Conservation (phyloP, 1,140 invertebrate species). For the Platyscapa corneri region DNA sequence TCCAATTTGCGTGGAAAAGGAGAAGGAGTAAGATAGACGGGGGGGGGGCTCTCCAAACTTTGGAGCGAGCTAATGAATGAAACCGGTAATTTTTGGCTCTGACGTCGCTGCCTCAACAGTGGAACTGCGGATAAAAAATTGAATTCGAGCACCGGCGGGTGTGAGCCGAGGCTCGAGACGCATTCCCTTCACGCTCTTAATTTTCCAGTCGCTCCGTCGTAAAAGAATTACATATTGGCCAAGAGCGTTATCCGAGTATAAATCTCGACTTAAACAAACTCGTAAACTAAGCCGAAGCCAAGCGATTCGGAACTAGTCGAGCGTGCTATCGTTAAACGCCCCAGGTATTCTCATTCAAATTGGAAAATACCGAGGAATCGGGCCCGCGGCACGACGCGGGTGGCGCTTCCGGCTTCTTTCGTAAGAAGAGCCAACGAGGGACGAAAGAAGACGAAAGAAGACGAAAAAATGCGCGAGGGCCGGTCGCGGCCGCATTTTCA, state of each 20-base stretch:
- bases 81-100: too few species aligned
- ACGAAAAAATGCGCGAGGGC: neutral
- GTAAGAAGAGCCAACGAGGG: too few species aligned
- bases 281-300: neutral
- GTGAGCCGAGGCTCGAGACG: neutral
- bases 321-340: neutral
- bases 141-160: neutral
- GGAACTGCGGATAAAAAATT: neutral
- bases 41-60: too few species aligned
- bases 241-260: neutral
- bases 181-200: neutral
- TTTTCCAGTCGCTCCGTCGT: neutral
- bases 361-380: too few species aligned
- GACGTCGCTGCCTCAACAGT: neutral
- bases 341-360: neutral
- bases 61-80: too few species aligned
- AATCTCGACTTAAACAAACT: neutral
- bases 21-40: too few species aligned
- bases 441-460: too few species aligned
- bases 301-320: constrained; percentile 10
- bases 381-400: too few species aligned
- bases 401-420: too few species aligned
- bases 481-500: neutral
- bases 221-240: constrained; percentile 9
- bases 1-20: too few species aligned